Conservation (phyloP, 2,113 vertebrate genomes). For the Bambusicola thoracicus region DNA sequence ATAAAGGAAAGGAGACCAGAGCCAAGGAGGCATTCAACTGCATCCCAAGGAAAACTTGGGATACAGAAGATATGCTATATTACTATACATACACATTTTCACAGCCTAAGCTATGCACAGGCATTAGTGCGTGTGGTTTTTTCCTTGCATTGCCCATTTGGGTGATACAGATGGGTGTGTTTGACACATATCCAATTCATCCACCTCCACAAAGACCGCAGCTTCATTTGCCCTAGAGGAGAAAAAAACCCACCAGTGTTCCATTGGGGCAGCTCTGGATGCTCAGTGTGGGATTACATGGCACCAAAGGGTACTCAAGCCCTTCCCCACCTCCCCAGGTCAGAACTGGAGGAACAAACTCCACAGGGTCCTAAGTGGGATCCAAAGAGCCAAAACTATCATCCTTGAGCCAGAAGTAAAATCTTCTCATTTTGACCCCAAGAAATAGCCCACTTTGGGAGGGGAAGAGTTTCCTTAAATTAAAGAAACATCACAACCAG, state of each 20-base stretch:
- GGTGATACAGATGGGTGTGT: background rate
- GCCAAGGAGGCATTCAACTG: background rate
- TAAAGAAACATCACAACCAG: background rate
- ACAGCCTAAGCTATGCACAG: background rate
- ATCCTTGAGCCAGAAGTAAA: background rate
- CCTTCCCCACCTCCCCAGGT: background rate
- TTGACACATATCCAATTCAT: background rate
- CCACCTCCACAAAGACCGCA: background rate
- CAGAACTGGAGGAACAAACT: background rate
- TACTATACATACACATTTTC: background rate
- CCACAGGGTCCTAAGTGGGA: background rate
- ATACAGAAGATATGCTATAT: background rate
- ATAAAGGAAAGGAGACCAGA: background rate
- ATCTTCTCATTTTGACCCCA: background rate
- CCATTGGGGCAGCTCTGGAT: background rate
- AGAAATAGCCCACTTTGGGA: background rate
- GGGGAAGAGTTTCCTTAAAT: background rate
- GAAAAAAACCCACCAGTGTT: background rate
- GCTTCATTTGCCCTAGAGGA: background rate
- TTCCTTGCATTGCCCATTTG: background rate
- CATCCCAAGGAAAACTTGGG: background rate
- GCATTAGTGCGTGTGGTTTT: background rate
- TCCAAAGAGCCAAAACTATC: background rate
- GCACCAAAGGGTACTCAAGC: background rate
- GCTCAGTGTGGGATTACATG: too few species aligned